A percentile compares a stretch with the other conserved stretches of the same genome.
Evolutionary conservation across 2,888 invertebrate genomes (phyloP).

Genomic region (Andrena bicolor): DNA sequence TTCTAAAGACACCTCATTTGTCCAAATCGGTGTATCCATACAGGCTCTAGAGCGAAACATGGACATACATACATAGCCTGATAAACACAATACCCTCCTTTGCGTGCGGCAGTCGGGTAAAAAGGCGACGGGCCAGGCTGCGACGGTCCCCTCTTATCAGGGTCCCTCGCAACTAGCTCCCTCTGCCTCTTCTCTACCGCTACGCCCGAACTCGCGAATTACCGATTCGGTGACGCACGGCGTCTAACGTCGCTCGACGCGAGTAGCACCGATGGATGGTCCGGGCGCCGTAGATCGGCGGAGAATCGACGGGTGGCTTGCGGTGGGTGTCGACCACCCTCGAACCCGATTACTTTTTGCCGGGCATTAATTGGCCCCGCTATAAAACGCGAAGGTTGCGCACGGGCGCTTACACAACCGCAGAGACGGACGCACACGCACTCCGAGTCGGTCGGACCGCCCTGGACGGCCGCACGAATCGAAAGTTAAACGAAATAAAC

Average conservation of each 20-base stretch:
- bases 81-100: too few relatives aligned
- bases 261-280: background rate
- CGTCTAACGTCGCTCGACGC: background rate
- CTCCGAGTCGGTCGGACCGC: conserved; percentile 66
- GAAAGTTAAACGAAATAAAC: conserved; percentile 79
- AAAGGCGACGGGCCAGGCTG: conserved; percentile 59
- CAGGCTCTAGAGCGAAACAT: too few relatives aligned
- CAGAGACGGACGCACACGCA: conserved; percentile 35
- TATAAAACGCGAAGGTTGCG: conserved; percentile 79
- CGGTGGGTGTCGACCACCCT: conserved; percentile 82
- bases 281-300: background rate
- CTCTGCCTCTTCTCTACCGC: background rate
- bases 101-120: too few relatives aligned
- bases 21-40: too few relatives aligned
- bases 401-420: conserved; percentile 56
- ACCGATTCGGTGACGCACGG: background rate
- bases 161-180: conserved; percentile 6
- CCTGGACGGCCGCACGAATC: conserved; percentile 73
- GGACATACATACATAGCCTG: too few relatives aligned
- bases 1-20: too few relatives aligned
- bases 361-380: conserved; percentile 82
- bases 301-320: conserved; percentile 43
- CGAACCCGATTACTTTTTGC: conserved; percentile 79
- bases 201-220: background rate
- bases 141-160: conserved; percentile 64